Base-by-base conservation (phyloP, 1,140 invertebrate genomes). In the Drosophila arizonae region DNA sequence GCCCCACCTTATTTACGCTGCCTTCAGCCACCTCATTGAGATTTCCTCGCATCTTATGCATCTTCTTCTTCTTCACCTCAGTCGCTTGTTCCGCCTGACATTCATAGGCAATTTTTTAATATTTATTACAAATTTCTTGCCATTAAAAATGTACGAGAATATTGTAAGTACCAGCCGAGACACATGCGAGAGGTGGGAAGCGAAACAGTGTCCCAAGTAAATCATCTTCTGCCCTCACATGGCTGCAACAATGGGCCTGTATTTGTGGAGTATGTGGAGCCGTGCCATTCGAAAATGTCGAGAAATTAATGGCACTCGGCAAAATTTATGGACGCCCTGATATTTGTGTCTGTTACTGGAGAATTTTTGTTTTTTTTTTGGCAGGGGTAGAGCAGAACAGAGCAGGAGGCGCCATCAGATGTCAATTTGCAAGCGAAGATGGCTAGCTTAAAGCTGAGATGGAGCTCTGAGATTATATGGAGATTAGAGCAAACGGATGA, bases 51-150 rank as follows among this genome's bases (percentile, higher is more conserved):
- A 46, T 48, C 4, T 60, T 54, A 60, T 72, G 61, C 45, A 54
- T 60, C 28, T 28, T 3, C 28, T 46, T 3, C 13, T 10, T 9
- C 10, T 41, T 28, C 56, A 41, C 52, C 43, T 65, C 48, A 68
- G 70, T 52, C 81, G 46, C 68, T 48, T 76, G 81, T 80, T 58
- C 63, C 41, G 21, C 24, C 75, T 86, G 82, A 79, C 82, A 87
- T 86, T 87, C 76, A 88, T 71, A 78, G 71, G 72, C 70, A 72
- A 74, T 67, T 48, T 51, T 66, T 75, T 71, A 11, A 11, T 39
- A 76, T 88, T 87, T 87, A 87, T 82, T 79, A 87, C 84, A 88
- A 87, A 88, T 87, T 87, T 79, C 76, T 88, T 88, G 79, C 70
- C 79, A 87, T 87, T 87, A 87, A 87, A 86, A 86, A 81, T 86